Conservation (phyloP, 2,113 vertebrate species). For the Chaenocephalus aceratus region DNA sequence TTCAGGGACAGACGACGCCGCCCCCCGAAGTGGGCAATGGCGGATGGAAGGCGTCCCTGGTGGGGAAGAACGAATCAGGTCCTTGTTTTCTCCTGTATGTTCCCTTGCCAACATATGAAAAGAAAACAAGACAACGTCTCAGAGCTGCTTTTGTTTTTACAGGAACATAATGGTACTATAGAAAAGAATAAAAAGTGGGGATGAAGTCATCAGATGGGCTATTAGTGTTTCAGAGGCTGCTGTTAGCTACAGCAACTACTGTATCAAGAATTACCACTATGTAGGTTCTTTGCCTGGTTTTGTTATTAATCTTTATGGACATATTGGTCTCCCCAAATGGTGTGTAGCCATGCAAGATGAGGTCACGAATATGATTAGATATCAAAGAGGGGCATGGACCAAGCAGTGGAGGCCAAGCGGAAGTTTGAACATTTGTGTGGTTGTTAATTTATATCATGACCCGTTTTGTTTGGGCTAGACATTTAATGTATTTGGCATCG, state of each 20-base stretch:
- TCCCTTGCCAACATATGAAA: constrained; percentile 39
- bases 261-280: no score
- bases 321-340: no score
- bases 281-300: no score
- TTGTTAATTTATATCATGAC: no score
- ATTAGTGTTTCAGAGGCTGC: constrained; percentile 20
- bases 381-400: no score
- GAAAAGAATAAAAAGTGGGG: constrained; percentile 38
- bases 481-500: neutral
- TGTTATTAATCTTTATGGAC: no score
- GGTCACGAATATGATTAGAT: no score
- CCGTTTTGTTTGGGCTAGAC: no score
- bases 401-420: no score
- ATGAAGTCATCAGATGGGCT: constrained; percentile 49
- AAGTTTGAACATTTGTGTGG: no score
- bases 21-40: constrained; percentile 71
- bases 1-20: constrained; percentile 63
- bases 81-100: constrained; percentile 64
- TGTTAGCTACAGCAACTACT: neutral
- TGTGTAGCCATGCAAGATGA: no score
- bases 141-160: constrained; percentile 52
- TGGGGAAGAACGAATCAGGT: constrained; percentile 55
- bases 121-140: constrained; percentile 58
- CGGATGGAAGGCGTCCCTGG: constrained; percentile 70
- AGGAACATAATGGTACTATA: constrained; percentile 37